Percentiles rank a stretch among this genome's conserved stretches.
Evolutionary conservation across 2,888 invertebrate species (phyloP).

Genomic region (Lasioglossum calceatum): DNA sequence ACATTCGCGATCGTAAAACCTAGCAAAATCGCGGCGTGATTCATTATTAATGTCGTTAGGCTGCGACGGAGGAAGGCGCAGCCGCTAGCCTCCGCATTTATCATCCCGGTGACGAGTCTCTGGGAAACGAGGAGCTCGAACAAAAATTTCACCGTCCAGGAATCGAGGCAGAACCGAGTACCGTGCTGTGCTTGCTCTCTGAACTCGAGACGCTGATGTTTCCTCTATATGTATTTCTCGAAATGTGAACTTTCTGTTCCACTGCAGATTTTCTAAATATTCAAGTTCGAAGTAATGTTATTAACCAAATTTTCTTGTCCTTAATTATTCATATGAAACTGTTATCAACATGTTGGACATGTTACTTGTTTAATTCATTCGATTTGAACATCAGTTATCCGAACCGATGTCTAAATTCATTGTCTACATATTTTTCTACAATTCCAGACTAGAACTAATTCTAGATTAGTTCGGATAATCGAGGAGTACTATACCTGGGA

Average conservation of each 20-base stretch:
- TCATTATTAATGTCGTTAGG: slow-evolving; percentile 55
- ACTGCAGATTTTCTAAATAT: not conserved
- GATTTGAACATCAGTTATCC: too few relatives aligned
- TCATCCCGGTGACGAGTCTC: slow-evolving; percentile 46
- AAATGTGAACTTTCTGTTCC: too few relatives aligned
- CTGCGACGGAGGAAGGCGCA: slow-evolving; percentile 34
- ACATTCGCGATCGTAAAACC: slow-evolving; percentile 58
- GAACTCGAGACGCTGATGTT: not conserved
- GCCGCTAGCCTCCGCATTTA: slow-evolving; percentile 35
- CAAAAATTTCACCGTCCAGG: not conserved
- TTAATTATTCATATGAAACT: not conserved
- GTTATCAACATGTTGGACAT: not conserved
- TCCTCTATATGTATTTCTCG: too few relatives aligned
- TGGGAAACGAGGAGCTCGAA: slow-evolving; percentile 25
- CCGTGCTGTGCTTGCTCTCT: not conserved
- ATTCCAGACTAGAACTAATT: too few relatives aligned
- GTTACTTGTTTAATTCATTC: not conserved
- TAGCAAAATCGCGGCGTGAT: slow-evolving; percentile 57
- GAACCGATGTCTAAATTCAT: too few relatives aligned
- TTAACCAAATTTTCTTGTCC: not conserved
- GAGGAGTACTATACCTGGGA: too few relatives aligned
- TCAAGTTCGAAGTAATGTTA: not conserved
- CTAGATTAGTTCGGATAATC: too few relatives aligned
- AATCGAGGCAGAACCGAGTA: not conserved
- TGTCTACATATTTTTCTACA: too few relatives aligned